phyloP scores from a whole-genome alignment of 2,797 vertebrate species.

The Hapalemur alaotrensis region DNA sequence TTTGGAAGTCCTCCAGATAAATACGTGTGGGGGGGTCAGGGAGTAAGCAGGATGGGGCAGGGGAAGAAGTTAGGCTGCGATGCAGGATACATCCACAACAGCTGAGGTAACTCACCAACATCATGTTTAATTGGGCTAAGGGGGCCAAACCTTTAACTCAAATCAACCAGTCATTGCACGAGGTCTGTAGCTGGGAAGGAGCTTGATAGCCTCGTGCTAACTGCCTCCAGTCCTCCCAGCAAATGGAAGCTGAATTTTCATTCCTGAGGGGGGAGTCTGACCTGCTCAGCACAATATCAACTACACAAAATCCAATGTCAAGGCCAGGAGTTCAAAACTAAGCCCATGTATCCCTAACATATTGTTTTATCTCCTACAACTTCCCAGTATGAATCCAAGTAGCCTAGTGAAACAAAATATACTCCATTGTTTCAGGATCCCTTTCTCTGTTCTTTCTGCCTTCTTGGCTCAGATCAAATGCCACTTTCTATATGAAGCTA shows the following conservation, averaged over 20 bases:
- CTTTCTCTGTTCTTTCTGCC: neutral
- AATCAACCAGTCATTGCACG: neutral
- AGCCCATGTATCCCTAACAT: neutral
- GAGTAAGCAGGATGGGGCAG: accelerated
- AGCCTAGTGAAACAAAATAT: neutral
- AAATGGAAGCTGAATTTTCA: neutral
- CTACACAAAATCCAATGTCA: neutral
- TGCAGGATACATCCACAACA: neutral
- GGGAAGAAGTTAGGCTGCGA: neutral
- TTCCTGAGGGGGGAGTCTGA: neutral
- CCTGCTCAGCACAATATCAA: neutral
- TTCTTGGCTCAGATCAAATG: neutral
- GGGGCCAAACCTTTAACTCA: neutral
- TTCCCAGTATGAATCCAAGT: neutral
- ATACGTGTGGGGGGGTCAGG: neutral
- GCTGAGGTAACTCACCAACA: neutral
- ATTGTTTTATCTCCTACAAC: neutral
- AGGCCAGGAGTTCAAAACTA: neutral
- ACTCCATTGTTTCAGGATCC: neutral
- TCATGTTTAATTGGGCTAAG: neutral
- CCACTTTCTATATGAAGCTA: neutral
- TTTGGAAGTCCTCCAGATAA: neutral
- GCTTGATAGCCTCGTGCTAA: neutral
- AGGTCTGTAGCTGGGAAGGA: neutral
- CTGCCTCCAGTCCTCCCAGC: neutral